A percentile compares a stretch with the other conserved stretches of the same genome.
Evolutionary conservation across 2,888 invertebrate species (phyloP).

Genomic region (Campoplex capitator): DNA sequence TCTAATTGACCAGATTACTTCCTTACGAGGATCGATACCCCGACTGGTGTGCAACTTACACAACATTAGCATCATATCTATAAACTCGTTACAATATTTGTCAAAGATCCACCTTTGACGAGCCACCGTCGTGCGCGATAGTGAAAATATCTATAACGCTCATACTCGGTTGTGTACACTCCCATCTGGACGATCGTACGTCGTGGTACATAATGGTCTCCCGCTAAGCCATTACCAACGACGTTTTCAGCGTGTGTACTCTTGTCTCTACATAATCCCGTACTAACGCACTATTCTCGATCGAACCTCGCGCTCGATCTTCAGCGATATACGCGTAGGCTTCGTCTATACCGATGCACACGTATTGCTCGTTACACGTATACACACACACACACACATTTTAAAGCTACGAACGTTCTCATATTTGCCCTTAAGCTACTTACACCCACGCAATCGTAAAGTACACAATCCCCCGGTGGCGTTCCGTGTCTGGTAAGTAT

Average conservation of each 20-base stretch:
- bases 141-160: constrained; percentile 2
- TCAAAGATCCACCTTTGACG: constrained; percentile 58
- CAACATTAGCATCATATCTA: constrained; percentile 15
- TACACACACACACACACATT: constrained; percentile 1
- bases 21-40: constrained; percentile 28
- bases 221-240: constrained; percentile 68
- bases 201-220: constrained; percentile 61
- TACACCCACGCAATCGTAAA: constrained; percentile 72
- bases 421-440: constrained; percentile 65
- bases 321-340: background rate
- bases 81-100: constrained; percentile 53
- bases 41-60: constrained; percentile 22
- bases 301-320: background rate
- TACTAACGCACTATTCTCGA: constrained; percentile 31
- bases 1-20: constrained; percentile 23
- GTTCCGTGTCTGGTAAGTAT: constrained; percentile 71
- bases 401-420: constrained; percentile 38
- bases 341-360: background rate
- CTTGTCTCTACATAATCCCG: constrained; percentile 34
- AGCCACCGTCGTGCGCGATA: constrained; percentile 54
- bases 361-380: too few species aligned
- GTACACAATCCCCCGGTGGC: constrained; percentile 67
- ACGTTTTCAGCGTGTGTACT: constrained; percentile 66
- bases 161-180: background rate
- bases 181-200: constrained; percentile 34